Conservation (phyloP, 2,888 invertebrate species). For the Pharmacophagus antenor region DNA sequence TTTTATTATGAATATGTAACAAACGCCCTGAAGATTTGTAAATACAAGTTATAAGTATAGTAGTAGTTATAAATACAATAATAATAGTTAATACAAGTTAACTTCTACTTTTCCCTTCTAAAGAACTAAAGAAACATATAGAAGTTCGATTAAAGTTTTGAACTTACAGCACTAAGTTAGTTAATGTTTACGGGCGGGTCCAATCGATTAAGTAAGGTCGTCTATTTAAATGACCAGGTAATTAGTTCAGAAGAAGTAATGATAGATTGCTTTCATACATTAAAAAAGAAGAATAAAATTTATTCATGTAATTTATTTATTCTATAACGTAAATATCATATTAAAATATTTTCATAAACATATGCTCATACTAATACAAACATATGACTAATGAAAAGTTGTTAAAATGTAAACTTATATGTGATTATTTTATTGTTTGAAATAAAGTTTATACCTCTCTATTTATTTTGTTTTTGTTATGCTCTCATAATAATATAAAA, state of each 20-base stretch:
- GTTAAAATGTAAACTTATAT: too few species aligned
- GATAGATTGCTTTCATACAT: background rate
- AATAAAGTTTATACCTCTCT: too few species aligned
- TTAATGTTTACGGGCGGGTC: background rate
- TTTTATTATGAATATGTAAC: too few species aligned
- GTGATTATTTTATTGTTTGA: too few species aligned
- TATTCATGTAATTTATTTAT: background rate
- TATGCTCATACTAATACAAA: too few species aligned
- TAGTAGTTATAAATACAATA: too few species aligned
- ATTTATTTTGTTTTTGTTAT: too few species aligned
- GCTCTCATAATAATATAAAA: too few species aligned
- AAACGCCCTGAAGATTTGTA: too few species aligned
- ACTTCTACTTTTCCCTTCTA: background rate
- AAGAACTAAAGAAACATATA: background rate
- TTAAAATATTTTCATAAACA: background rate
- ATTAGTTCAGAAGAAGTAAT: background rate
- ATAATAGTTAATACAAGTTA: background rate
- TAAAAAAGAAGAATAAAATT: background rate
- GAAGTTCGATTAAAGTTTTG: constrained; percentile 2
- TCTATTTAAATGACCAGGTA: background rate
- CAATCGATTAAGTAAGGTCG: background rate
- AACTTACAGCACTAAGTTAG: background rate
- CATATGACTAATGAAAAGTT: too few species aligned
- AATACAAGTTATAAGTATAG: too few species aligned
- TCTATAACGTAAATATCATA: background rate